Conservation (phyloP, 2,113 vertebrate genomes). For the Plecotus auritus region DNA sequence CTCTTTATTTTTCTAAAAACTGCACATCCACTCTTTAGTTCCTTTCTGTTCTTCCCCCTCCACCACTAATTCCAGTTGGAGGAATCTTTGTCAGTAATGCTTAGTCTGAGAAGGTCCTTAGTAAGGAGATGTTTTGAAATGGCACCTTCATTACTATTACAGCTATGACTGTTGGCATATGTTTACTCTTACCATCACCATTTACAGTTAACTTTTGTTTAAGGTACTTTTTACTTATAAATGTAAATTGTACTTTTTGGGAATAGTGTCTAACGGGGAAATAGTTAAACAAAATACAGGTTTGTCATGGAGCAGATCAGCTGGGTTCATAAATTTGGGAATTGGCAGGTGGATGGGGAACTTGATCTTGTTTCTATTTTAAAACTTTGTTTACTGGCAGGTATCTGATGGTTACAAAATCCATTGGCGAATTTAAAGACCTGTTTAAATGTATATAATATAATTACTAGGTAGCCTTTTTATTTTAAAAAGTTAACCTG, state of each 20-base stretch:
- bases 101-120: neutral
- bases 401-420: conserved; percentile 43
- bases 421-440: conserved; percentile 33
- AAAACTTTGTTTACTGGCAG: conserved; percentile 64
- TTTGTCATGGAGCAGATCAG: conserved; percentile 23
- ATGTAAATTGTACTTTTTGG: neutral
- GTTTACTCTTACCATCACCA: neutral
- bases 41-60: neutral
- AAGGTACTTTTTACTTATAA: neutral
- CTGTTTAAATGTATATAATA: conserved; percentile 1
- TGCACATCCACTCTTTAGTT: neutral
- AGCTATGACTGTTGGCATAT: neutral
- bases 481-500: neutral
- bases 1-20: neutral
- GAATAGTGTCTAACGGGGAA: neutral
- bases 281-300: neutral
- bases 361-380: conserved; percentile 72
- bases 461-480: neutral
- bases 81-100: neutral
- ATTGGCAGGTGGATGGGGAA: conserved; percentile 53
- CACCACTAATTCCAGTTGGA: neutral
- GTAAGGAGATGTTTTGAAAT: neutral
- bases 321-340: conserved; percentile 1
- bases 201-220: neutral
- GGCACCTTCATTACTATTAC: neutral